phyloP scores from a whole-genome alignment of 2,113 vertebrate genomes.

The Cisticola juncidis region DNA sequence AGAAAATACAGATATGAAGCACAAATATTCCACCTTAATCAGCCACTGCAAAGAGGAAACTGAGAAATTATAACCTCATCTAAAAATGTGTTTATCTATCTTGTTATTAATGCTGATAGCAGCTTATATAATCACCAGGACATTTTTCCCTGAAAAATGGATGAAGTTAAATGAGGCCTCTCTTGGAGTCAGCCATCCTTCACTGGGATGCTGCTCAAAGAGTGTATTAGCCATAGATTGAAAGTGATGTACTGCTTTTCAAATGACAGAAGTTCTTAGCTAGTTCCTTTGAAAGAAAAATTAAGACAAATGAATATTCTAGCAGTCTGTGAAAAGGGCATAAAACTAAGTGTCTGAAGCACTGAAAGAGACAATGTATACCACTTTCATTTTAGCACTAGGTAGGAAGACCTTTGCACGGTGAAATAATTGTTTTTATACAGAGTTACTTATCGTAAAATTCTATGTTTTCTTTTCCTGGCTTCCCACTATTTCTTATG shows the following conservation, averaged over 20 bases:
- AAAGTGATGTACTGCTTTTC: constrained; percentile 20
- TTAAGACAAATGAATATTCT: constrained; percentile 34
- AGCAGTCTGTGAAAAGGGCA: constrained; percentile 7
- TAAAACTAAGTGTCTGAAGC: background rate
- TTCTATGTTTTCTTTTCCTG: background rate
- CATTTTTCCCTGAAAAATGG: constrained; percentile 35
- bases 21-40: background rate
- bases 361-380: background rate
- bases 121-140: constrained; percentile 37
- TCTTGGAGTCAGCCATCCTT: constrained; percentile 33
- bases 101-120: constrained; percentile 47
- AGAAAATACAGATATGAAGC: constrained; percentile 21
- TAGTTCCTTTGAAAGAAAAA: constrained; percentile 20
- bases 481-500: background rate
- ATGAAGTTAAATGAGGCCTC: constrained; percentile 59
- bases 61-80: constrained; percentile 43
- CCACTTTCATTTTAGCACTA: background rate
- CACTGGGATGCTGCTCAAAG: constrained; percentile 26
- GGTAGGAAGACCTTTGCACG: background rate
- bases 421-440: background rate
- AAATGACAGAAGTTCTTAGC: background rate
- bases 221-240: background rate
- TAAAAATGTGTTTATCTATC: constrained; percentile 41
- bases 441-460: background rate
- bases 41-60: constrained; percentile 8